Conservation (phyloP, 2,888 invertebrate genomes). For the Lepidochrysops patricia region DNA sequence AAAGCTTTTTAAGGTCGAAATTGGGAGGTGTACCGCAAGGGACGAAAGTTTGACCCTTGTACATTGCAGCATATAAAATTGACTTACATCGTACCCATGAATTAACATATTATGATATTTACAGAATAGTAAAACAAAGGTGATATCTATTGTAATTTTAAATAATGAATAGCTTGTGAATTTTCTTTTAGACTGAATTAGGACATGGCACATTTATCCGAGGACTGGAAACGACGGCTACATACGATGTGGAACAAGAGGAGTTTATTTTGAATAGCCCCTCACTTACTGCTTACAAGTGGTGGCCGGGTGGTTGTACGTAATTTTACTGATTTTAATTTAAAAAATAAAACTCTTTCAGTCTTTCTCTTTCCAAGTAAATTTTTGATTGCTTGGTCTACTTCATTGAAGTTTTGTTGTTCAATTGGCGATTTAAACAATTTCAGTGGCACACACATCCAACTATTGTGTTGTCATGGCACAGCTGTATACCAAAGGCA, state of each 20-base stretch:
- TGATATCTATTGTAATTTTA: too few species aligned
- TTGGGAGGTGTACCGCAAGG: neutral
- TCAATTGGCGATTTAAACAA: too few species aligned
- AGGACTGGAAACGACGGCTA: constrained; percentile 93
- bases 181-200: constrained; percentile 87
- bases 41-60: neutral
- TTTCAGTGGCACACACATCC: constrained; percentile 91
- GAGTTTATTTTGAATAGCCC: constrained; percentile 93
- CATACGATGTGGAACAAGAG: constrained; percentile 86
- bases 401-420: too few species aligned
- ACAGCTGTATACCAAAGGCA: constrained; percentile 87
- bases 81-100: neutral
- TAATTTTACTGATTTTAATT: constrained; percentile 26
- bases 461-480: constrained; percentile 95
- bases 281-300: constrained; percentile 90
- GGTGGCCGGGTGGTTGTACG: constrained; percentile 97
- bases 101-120: too few species aligned
- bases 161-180: neutral
- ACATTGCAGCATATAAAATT: neutral
- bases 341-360: neutral
- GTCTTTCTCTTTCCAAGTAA: too few species aligned
- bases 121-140: too few species aligned
- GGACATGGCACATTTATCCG: constrained; percentile 96
- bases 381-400: too few species aligned
- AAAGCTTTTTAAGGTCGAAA: neutral